These are phyloP conservation scores for Mus spicilegus DNA, from an alignment of 2,113 vertebrate genomes.

Conservation along the genomic window DNA sequence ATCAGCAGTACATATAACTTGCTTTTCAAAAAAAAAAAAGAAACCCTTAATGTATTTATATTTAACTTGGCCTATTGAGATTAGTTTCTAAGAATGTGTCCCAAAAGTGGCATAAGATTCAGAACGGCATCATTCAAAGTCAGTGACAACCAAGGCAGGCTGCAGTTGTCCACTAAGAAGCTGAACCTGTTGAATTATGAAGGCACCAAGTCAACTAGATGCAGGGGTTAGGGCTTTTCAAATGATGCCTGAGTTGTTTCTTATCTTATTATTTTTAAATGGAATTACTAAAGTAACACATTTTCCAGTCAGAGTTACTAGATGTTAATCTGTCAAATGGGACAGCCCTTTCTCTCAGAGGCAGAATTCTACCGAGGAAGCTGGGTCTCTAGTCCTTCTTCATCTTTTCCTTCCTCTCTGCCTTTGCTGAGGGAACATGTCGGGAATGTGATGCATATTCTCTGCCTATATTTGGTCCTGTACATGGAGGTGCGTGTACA, in stretches of 20 bases:
- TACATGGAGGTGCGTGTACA: not conserved
- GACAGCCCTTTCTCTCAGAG: conserved; percentile 26
- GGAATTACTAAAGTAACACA: not conserved
- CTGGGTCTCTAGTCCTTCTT: not conserved
- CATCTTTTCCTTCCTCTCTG: not conserved
- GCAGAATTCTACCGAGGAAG: not conserved
- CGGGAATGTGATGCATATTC: not conserved
- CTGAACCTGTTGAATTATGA: not conserved
- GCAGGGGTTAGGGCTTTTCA: not conserved
- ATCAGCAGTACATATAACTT: not conserved
- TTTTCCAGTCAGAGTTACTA: not conserved
- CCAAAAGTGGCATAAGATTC: not conserved
- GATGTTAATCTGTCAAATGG: not conserved
- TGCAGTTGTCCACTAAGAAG: not conserved
- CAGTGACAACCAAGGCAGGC: not conserved
- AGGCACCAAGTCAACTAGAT: not conserved
- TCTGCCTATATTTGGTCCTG: not conserved
- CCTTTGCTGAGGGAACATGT: not conserved
- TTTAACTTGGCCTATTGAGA: not conserved
- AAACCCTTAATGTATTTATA: not conserved
- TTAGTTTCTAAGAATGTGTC: not conserved
- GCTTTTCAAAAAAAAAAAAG: not conserved
- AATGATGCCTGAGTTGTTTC: not conserved
- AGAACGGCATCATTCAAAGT: not conserved
- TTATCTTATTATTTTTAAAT: conserved; percentile 20